phyloP scores from a whole-genome alignment of 2,113 vertebrate genomes.

The Zingel zingel region DNA sequence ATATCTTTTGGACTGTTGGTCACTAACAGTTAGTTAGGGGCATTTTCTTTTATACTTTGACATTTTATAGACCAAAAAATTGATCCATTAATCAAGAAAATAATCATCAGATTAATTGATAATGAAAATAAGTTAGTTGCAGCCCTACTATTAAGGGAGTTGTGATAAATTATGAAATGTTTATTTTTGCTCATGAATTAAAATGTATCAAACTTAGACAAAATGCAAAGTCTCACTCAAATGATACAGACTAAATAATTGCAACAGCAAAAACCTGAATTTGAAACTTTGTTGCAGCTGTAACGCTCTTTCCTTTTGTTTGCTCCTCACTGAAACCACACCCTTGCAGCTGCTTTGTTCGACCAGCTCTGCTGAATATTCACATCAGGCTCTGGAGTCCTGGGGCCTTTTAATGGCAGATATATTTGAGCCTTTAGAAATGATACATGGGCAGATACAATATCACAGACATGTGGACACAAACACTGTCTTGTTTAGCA shows the following conservation, averaged over 20 bases:
- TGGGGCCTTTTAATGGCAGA: slow-evolving; percentile 24
- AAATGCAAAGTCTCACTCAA: neutral
- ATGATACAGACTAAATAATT: neutral
- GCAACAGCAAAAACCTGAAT: slow-evolving; percentile 11
- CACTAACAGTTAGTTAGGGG: too few relatives aligned
- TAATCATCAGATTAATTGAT: too few relatives aligned
- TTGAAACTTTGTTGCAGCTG: slow-evolving; percentile 38
- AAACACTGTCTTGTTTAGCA: slow-evolving; percentile 50
- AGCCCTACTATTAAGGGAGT: neutral
- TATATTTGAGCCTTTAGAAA: slow-evolving; percentile 39
- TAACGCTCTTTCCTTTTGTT: slow-evolving; percentile 59
- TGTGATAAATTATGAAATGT: neutral
- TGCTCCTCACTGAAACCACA: slow-evolving; percentile 57
- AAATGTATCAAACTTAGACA: neutral
- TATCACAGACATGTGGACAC: slow-evolving; percentile 45
- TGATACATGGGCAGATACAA: slow-evolving; percentile 40
- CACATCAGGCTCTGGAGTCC: slow-evolving; percentile 45
- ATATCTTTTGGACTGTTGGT: too few relatives aligned
- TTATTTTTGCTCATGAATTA: too few relatives aligned
- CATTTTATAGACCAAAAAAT: too few relatives aligned
- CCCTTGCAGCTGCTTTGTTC: slow-evolving; percentile 76
- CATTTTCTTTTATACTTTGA: too few relatives aligned
- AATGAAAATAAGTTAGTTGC: neutral
- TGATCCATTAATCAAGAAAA: too few relatives aligned
- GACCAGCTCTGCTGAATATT: slow-evolving; percentile 66